Base-by-base conservation (phyloP, 2,797 vertebrate species). In the Geotrypetes seraphini region DNA sequence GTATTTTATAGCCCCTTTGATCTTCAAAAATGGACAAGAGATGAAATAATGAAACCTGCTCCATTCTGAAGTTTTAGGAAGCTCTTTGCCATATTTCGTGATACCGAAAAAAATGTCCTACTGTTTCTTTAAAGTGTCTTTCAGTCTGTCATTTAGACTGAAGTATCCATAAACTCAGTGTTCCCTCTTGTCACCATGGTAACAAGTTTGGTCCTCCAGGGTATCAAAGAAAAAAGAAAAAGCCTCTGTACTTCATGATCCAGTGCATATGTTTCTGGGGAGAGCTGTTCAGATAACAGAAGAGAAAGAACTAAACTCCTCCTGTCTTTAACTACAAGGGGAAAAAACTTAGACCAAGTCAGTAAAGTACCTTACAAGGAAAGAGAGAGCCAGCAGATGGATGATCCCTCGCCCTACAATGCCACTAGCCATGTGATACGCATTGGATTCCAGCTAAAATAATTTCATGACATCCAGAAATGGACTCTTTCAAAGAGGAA, bases 191-290 rank as follows among this genome's bases (percentile, higher is more conserved):
- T 80, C 79, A 51, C 68, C 37, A 75, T 68, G 60, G 79, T 51
- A 71, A 80, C 74, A 5, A 46, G 26, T 66, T 71, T 71, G 66
- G 68, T 50, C 77, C 70, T 77, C 59, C 19, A 38, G 50, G 60
- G 64, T 72, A 65, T 71, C 60, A 69, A 63, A 52, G 64, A 68
- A 75, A n/a, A n/a, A n/a, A n/a, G n/a, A n/a, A n/a, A n/a, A n/a
- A n/a, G n/a, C n/a, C n/a, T n/a, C n/a, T n/a, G n/a, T n/a, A n/a
- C n/a, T 67, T 75, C 67, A 57, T 68, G 47, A 67, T 63, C 36
- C 62, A 65, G 60, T 35, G 39, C 68, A 57, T 63, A 61, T 56
- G 62, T 64, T 77, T 8, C 50, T 41, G 61, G 31, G 56, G 63
- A 53, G 47, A 4, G 42, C 50, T 52, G 57, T 59, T 39, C 33